phyloP scores from a whole-genome alignment of 2,797 vertebrate species.

The Hyperoplus immaculatus region DNA sequence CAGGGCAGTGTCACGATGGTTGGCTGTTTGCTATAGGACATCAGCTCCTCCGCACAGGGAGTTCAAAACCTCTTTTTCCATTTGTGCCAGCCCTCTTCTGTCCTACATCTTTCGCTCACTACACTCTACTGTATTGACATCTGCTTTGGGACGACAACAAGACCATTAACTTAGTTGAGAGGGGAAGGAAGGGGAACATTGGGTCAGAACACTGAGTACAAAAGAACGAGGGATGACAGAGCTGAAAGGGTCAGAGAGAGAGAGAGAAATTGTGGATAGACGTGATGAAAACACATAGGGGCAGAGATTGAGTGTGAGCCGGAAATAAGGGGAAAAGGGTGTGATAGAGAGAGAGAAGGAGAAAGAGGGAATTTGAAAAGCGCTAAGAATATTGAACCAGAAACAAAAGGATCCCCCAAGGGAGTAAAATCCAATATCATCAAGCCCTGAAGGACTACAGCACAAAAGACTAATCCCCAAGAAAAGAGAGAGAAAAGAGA shows the following conservation, averaged over 20 bases:
- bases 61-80: conserved; percentile 26
- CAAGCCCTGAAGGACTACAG: conserved; percentile 36
- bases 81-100: conserved; percentile 35
- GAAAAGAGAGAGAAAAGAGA: conserved; percentile 37
- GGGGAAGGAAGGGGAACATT: conserved; percentile 24
- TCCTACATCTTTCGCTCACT: conserved; percentile 22
- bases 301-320: conserved; percentile 35
- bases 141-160: conserved; percentile 44
- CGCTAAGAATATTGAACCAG: conserved; percentile 51
- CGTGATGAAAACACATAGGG: conserved; percentile 33
- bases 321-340: conserved; percentile 30
- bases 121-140: conserved; percentile 34
- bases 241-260: conserved; percentile 51
- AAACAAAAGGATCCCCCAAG: conserved; percentile 43
- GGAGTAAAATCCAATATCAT: conserved; percentile 64
- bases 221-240: conserved; percentile 20
- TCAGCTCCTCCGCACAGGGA: conserved; percentile 20
- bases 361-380: conserved; percentile 43
- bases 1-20: conserved; percentile 36
- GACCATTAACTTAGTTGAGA: conserved; percentile 51
- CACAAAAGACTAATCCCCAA: conserved; percentile 46
- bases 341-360: conserved; percentile 8
- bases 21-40: conserved; percentile 22
- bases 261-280: conserved; percentile 41
- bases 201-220: conserved; percentile 36